These are phyloP conservation scores for Tamandua tetradactyla DNA, from an alignment of 2,797 vertebrate genomes.

Conservation along the genomic window DNA sequence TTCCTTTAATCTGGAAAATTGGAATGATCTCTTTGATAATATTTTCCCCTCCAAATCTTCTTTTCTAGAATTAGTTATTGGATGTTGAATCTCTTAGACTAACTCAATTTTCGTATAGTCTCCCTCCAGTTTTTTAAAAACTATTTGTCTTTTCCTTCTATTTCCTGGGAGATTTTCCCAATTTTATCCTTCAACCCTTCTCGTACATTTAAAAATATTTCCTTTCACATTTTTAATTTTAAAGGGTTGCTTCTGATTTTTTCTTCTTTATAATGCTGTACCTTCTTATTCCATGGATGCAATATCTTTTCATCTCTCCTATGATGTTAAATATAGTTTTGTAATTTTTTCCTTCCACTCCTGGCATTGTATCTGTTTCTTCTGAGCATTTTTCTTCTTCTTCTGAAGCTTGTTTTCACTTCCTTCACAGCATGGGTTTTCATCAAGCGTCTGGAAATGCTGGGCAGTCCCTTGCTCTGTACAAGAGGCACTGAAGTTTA, in stretches of 20 bases:
- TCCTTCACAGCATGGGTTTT: neutral
- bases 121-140: neutral
- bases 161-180: neutral
- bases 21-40: neutral
- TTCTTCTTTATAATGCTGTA: neutral
- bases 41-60: neutral
- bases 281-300: neutral
- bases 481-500: no score
- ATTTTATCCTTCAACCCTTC: neutral
- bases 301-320: neutral
- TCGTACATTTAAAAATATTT: neutral
- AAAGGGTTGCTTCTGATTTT: neutral
- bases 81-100: neutral
- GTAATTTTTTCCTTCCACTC: accelerated
- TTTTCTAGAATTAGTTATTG: neutral
- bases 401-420: neutral
- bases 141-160: neutral
- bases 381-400: no score
- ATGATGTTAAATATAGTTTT: neutral
- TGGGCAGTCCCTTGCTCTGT: accelerated
- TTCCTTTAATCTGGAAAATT: neutral
- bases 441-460: neutral
- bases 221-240: neutral
- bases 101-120: neutral
- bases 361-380: no score